Base-by-base conservation (phyloP, 1,140 invertebrate species). In the Aphidius ervi region DNA sequence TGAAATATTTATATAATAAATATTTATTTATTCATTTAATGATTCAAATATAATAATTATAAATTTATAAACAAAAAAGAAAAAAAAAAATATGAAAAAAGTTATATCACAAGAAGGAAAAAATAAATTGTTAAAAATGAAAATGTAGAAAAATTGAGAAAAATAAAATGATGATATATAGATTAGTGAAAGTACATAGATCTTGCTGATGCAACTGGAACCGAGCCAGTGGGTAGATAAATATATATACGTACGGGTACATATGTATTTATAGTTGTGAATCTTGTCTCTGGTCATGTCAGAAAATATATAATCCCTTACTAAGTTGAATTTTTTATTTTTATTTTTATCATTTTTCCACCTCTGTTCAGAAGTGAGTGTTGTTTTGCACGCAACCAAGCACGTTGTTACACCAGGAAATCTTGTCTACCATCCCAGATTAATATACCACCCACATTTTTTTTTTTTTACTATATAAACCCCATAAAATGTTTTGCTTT, bases 351-450 rank as follows among this genome's bases (percentile, higher is more conserved):
- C n/a, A 16, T 9, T 43, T 3, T 42, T 31, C 4, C 4, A 31
- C 23, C 23, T 31, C 23, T 31, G 23, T 4, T 31, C 2, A 31
- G 23, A 31, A 31, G 23, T 31, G 37, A 54, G 58, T 52, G 58
- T 31, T 49, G 47, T 58, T 42, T 23, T 41, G 58, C 58, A 59
- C 50, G 46, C 31, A 46, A 55, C n/a, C 58, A 41, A 47, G 31
- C 52, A 53, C 48, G 56, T 58, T 31, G 31, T 49, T 60, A 60
- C 59, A 60, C 59, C 52, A 60, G 59, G 59, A 60, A 60, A 60
- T 60, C 46, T 42, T 60, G 52, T 54, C 45, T 46, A 43, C 59
- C 59, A 60, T 60, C 50, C 52, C 52, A 55, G 31, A 60, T 60
- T 59, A 31, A 31, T 59, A 59, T 60, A 55, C 59, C 52, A 55